A percentile compares a stretch with the other conserved stretches of the same genome.
phyloP scores from a whole-genome alignment of 2,113 vertebrate genomes.

The Oostethus manadensis region DNA sequence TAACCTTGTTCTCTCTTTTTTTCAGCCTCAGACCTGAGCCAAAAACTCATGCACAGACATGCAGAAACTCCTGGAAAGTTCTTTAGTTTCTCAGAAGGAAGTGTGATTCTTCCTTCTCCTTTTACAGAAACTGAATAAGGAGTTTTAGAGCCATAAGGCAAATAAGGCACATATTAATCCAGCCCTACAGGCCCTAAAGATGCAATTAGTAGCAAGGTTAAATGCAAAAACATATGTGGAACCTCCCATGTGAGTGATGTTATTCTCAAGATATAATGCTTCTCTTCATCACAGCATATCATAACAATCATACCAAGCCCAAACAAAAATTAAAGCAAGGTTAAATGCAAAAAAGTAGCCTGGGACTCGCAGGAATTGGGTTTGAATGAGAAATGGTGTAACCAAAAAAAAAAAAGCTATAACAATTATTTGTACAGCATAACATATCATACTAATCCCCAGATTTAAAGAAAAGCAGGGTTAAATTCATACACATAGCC shows the following conservation, averaged over 20 bases:
- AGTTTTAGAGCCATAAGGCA: neutral
- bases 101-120: neutral
- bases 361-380: neutral
- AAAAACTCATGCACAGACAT: conserved; percentile 2
- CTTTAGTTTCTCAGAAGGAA: conserved; percentile 47
- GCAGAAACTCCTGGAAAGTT: conserved; percentile 33
- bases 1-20: conserved; percentile 4
- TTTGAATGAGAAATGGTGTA: neutral
- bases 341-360: neutral
- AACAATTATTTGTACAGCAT: neutral
- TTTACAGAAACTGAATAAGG: conserved; percentile 26
- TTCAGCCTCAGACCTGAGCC: neutral
- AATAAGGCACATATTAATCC: neutral
- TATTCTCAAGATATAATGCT: no score
- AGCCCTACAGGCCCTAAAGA: no score
- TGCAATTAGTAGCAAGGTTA: neutral
- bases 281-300: no score
- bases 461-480: no score
- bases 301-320: no score
- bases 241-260: neutral
- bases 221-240: neutral
- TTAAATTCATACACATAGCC: no score
- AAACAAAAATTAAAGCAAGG: neutral
- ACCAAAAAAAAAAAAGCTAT: neutral
- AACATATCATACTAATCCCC: neutral